Evolutionary conservation across 2,888 invertebrate genomes (phyloP).

Genomic region (Gandaritis pyraliata): DNA sequence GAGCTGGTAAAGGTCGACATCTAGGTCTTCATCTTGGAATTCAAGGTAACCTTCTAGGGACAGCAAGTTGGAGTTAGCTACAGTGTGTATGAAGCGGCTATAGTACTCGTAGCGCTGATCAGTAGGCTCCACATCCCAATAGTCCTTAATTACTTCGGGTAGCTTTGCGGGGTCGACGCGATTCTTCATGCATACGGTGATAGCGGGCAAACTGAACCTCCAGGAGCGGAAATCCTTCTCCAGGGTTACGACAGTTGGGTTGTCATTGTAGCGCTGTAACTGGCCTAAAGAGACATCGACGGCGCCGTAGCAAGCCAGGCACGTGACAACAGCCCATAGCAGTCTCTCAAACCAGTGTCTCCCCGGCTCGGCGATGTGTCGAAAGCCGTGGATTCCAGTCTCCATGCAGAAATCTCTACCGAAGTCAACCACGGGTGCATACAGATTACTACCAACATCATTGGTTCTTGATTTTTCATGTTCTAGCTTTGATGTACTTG

Average conservation of each 20-base stretch:
- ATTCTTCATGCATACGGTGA: conserved; percentile 81
- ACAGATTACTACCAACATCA: not conserved
- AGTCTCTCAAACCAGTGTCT: conserved; percentile 79
- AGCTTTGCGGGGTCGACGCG: conserved; percentile 61
- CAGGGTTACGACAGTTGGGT: conserved; percentile 86
- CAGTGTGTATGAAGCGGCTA: conserved; percentile 61
- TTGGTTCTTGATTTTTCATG: conserved; percentile 6
- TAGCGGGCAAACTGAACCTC: conserved; percentile 83
- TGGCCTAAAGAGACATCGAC: conserved; percentile 79
- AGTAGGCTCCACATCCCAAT: conserved; percentile 56
- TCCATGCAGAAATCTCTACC: conserved; percentile 69
- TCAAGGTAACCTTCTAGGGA: conserved; percentile 62
- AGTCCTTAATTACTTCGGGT: conserved; percentile 55
- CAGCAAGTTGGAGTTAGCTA: conserved; percentile 70
- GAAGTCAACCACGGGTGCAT: conserved; percentile 30
- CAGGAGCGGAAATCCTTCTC: conserved; percentile 86
- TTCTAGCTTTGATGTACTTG: conserved; percentile 11
- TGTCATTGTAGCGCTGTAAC: conserved; percentile 83
- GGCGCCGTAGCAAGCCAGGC: conserved; percentile 70
- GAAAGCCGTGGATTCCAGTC: conserved; percentile 79
- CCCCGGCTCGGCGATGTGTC: conserved; percentile 69
- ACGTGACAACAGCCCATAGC: conserved; percentile 68
- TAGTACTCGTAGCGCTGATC: conserved; percentile 68
- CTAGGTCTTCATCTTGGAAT: conserved; percentile 60
- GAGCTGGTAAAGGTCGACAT: conserved; percentile 68